Evolutionary conservation across 53 echinoderm and acorn worm genomes (phyloP), one percentile per base, ranked within the genome.

Genomic region (Mesocentrotus franciscanus): DNA sequence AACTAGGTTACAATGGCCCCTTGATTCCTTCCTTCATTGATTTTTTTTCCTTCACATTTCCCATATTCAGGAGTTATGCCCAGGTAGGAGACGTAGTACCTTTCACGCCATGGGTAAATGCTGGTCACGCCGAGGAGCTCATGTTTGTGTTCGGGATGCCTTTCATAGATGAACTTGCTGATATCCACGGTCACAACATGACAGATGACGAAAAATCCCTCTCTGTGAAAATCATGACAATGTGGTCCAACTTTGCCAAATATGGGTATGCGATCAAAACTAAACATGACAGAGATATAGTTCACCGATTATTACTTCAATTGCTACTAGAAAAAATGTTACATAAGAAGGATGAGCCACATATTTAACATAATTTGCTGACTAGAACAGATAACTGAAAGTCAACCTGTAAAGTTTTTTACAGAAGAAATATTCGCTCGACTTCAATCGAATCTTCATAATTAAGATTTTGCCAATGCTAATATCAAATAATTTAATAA

Each of bases 201-300:
- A 87, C 95, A 1, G 96, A 95, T 61, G 90, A 91, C 0, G 97
- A 97, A 60, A 94, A 92, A 49, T 95, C 85, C 42, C 90, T 97
- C 15, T 97, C 96, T 26, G 97, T 97, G 11, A 78, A 96, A 85
- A 96, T 97, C 68, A 97, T 97, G 96, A 85, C 26, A 85, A 96
- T 92, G 76, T 97, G 97, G 97, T 96, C 97, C 10, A 96, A 96
- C 61, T 97, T 97, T 71, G 97, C 97, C 1, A 97, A 96, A 62
- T 94, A 94, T 71, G 97, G 97, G 97, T 97, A 66, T 90, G 92
- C 42, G 56, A 13, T n/a, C 75, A 49, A 49, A 49, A 49, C 3
- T 49, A 49, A 4, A 49, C 49, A 6, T 49, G 49, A 49, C 49
- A 4, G 49, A 49, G 49, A 6, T 49, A 49, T 49, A 49, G 49